Percentiles rank a stretch among this genome's conserved stretches.
Evolutionary conservation across 2,888 invertebrate species (phyloP).

Genomic region (Scotopteryx bipunctaria): DNA sequence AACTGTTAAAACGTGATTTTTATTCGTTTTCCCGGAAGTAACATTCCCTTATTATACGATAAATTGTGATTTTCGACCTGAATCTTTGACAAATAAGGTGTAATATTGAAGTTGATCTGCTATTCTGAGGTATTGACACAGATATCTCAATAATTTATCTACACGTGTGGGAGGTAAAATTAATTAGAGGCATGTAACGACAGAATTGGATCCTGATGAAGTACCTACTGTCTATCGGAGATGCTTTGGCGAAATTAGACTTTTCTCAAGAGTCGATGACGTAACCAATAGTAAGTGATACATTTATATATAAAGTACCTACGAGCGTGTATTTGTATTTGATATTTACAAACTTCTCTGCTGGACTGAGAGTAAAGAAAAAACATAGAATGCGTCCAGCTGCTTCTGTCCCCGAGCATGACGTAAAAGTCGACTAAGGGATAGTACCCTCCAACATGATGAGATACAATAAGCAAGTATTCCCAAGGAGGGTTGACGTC

Average conservation of each 20-base stretch:
- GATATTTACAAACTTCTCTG: no score
- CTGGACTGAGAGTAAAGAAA: no score
- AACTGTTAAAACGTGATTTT: neutral
- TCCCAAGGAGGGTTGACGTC: no score
- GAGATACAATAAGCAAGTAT: no score
- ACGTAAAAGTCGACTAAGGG: no score
- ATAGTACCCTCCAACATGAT: no score
- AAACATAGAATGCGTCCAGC: no score
- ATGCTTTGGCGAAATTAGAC: slow-evolving; percentile 18
- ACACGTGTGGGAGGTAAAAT: slow-evolving; percentile 31
- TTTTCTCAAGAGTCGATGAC: slow-evolving; percentile 6
- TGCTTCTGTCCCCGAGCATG: no score
- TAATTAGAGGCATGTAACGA: slow-evolving; percentile 33
- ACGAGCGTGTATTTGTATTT: no score
- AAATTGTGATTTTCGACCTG: slow-evolving; percentile 1
- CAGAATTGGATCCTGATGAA: slow-evolving; percentile 34
- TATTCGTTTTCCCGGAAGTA: slow-evolving; percentile 6
- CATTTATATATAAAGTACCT: no score
- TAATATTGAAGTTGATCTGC: no score
- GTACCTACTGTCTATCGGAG: slow-evolving; percentile 27
- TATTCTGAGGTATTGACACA: slow-evolving; percentile 4
- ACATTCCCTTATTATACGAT: neutral
- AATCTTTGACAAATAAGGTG: slow-evolving; percentile 8
- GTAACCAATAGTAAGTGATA: neutral
- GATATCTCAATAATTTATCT: slow-evolving; percentile 20